Conservation (phyloP, 2,113 vertebrate genomes). For the Crotalus viridis region DNA sequence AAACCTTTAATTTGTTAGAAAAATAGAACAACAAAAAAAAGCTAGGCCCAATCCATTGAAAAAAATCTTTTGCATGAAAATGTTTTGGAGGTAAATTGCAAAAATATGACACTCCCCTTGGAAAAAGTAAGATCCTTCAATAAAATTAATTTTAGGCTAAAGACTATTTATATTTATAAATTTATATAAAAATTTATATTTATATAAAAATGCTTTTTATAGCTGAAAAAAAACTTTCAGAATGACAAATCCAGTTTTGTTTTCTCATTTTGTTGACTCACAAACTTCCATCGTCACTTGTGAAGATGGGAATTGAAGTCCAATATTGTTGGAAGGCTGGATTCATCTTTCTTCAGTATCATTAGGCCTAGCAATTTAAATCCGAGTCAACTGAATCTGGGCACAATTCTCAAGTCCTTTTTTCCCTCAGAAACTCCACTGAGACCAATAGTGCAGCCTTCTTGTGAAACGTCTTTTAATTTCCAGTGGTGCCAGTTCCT, state of each 20-base stretch:
- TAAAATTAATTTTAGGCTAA: not conserved
- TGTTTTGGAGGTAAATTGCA: not conserved
- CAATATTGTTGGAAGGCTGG: not conserved
- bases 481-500: not conserved
- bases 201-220: not conserved
- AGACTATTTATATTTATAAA: not conserved
- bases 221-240: not conserved
- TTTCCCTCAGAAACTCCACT: not conserved
- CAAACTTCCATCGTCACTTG: not conserved
- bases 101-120: not conserved
- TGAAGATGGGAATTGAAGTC: not conserved
- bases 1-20: not conserved
- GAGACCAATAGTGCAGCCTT: not conserved
- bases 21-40: not conserved
- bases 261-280: not conserved
- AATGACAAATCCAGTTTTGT: not conserved
- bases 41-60: not conserved
- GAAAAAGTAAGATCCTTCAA: not conserved
- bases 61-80: not conserved
- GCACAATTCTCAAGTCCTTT: not conserved
- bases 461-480: not conserved
- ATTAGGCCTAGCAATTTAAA: not conserved
- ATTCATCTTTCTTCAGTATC: not conserved
- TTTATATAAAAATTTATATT: not conserved
- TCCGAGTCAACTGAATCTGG: not conserved